These are phyloP conservation scores for Laspeyria flexula DNA, from an alignment of 2,888 invertebrate species.

Conservation along the genomic window DNA sequence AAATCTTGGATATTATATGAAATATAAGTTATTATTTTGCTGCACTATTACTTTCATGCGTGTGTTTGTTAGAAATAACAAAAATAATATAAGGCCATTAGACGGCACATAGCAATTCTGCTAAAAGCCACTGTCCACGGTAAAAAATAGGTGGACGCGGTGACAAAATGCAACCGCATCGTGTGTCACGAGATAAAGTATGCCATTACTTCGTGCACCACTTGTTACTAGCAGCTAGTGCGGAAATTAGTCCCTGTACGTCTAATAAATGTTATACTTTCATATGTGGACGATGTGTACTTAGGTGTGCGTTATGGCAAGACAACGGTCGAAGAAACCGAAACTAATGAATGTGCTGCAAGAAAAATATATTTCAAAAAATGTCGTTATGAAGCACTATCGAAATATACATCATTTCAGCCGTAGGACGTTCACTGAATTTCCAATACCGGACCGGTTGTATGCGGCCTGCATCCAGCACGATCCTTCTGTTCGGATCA, in stretches of 20 bases:
- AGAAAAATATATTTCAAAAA: too few species aligned
- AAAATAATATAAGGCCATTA: conserved; percentile 10
- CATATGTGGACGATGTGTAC: neutral
- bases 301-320: too few species aligned
- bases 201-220: conserved; percentile 34
- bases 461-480: too few species aligned
- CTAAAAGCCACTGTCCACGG: conserved; percentile 47
- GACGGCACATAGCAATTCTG: conserved; percentile 33
- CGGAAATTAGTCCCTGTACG: conserved; percentile 31
- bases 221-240: conserved; percentile 20
- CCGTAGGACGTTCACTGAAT: too few species aligned
- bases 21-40: neutral
- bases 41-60: neutral
- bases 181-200: conserved; percentile 39
- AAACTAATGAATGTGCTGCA: too few species aligned
- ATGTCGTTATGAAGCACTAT: too few species aligned
- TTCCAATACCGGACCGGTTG: too few species aligned
- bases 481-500: too few species aligned
- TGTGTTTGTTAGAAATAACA: conserved; percentile 7
- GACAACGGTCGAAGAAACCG: too few species aligned
- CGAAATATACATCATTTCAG: too few species aligned
- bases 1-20: too few species aligned
- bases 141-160: conserved; percentile 62
- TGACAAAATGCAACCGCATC: conserved; percentile 59
- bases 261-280: conserved; percentile 3